phyloP scores from a whole-genome alignment of 1,140 invertebrate species.

The Phymorhynchus buccinoides region DNA sequence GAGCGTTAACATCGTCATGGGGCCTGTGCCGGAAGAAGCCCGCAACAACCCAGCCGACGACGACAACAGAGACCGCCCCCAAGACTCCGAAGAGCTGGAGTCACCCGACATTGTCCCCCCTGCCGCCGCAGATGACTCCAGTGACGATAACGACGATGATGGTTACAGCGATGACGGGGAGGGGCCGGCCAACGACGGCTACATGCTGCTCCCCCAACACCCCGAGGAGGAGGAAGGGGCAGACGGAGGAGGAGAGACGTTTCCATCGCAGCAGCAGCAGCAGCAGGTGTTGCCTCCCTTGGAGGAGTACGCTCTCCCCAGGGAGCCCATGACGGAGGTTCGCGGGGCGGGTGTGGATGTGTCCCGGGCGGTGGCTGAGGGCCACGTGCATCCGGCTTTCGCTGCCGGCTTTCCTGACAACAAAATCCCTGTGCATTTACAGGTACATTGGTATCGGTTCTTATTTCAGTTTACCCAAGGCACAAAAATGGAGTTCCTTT shows the following conservation, averaged over 20 bases:
- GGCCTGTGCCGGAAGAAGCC: constrained; percentile 44
- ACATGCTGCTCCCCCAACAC: constrained; percentile 48
- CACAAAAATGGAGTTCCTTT: too few species aligned
- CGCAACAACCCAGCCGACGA: constrained; percentile 27
- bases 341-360: neutral
- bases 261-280: neutral
- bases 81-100: constrained; percentile 32
- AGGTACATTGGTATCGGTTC: too few species aligned
- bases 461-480: too few species aligned
- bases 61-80: neutral
- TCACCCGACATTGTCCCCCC: constrained; percentile 30
- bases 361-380: constrained; percentile 2
- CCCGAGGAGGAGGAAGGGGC: constrained; percentile 8
- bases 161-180: constrained; percentile 18
- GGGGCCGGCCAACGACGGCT: constrained; percentile 24
- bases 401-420: constrained; percentile 24
- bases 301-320: neutral
- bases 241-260: neutral
- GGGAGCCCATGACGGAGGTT: constrained; percentile 26
- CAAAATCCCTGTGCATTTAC: constrained; percentile 29
- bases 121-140: neutral
- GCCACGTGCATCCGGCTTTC: constrained; percentile 26
- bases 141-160: constrained; percentile 48
- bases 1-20: too few species aligned
- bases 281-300: neutral